Conservation (phyloP, 2,113 vertebrate genomes). For the Colossoma macropomum region DNA sequence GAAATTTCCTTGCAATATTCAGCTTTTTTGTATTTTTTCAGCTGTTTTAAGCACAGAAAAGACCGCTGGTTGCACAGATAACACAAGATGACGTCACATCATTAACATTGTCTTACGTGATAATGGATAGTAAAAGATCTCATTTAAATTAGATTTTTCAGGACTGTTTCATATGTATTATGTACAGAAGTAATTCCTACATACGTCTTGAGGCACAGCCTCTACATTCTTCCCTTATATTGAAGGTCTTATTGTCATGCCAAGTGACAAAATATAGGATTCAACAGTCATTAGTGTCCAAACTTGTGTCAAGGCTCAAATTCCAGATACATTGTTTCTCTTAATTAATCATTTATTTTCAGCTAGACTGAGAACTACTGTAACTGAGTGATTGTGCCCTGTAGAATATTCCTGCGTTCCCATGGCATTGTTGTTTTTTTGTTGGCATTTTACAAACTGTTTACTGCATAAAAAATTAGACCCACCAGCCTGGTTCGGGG, state of each 20-base stretch:
- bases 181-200: not conserved
- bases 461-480: constrained; percentile 1
- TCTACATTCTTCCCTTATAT: not conserved
- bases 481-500: not conserved
- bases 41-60: not conserved
- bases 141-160: not conserved
- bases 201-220: not conserved
- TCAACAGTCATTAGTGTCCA: not conserved
- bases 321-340: not conserved
- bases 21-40: not conserved
- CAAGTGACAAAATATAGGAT: not conserved
- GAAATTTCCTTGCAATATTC: not conserved
- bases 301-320: not conserved
- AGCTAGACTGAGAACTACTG: not conserved
- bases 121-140: not conserved
- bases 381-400: constrained; percentile 12
- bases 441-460: not conserved
- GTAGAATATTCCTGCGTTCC: constrained; percentile 10
- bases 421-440: not conserved
- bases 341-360: not conserved
- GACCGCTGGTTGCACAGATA: not conserved
- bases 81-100: constrained; percentile 6
- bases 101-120: not conserved
- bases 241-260: not conserved
- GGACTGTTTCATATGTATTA: constrained; percentile 7